phyloP scores from a whole-genome alignment of 23 tunicate genomes.

The Clavelina lepadiformis region DNA sequence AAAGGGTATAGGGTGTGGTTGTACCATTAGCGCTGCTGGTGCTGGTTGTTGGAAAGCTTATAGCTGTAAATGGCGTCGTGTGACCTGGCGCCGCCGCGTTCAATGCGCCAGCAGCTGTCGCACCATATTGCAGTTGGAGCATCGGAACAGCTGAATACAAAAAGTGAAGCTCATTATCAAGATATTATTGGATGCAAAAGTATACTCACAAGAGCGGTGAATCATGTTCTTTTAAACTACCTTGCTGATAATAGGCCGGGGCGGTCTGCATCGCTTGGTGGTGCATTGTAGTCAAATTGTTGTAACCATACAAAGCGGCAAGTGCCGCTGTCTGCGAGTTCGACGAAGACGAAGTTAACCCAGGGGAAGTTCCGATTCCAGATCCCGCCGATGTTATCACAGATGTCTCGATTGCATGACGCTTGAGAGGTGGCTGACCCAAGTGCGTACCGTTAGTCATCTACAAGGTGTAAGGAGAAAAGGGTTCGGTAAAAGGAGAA shows the following conservation, averaged over 20 bases:
- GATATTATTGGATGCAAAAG: not conserved
- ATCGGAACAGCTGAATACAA: conserved; percentile 19
- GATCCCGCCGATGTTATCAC: conserved; percentile 25
- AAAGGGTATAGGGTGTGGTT: conserved; percentile 51
- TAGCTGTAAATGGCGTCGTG: conserved; percentile 27
- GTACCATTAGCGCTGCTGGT: conserved; percentile 40
- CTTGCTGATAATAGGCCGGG: conserved; percentile 76
- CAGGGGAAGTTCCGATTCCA: conserved; percentile 30
- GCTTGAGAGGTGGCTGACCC: conserved; percentile 75
- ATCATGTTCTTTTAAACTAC: no score
- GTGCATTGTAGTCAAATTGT: conserved; percentile 25
- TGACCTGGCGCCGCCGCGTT: conserved; percentile 31
- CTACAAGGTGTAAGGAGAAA: conserved; percentile 5
- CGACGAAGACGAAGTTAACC: conserved; percentile 31
- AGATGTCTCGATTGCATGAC: conserved; percentile 57
- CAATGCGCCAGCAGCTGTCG: conserved; percentile 28
- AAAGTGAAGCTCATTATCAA: not conserved
- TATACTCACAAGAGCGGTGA: no score
- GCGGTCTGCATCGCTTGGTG: conserved; percentile 20
- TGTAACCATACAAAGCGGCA: conserved; percentile 48
- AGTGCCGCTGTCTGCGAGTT: conserved; percentile 42
- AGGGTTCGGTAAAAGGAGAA: no score
- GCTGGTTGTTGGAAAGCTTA: conserved; percentile 27
- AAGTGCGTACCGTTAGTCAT: conserved; percentile 43
- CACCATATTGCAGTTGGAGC: conserved; percentile 57